phyloP scores from a whole-genome alignment of 2,797 vertebrate species.

The Rhynchotus rufescens region DNA sequence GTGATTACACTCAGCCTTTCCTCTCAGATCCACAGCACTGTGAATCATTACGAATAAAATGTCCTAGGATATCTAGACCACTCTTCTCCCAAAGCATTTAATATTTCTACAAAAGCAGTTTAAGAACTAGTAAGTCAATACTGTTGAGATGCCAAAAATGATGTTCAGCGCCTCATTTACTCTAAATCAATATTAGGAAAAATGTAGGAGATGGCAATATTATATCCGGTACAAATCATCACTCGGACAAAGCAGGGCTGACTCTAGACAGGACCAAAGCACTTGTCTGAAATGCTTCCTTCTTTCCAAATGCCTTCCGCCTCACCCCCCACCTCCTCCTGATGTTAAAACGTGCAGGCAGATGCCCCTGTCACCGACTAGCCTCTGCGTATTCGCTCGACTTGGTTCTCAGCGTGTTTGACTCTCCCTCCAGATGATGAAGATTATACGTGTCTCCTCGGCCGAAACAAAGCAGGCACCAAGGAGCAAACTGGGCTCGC shows the following conservation, averaged over 20 bases:
- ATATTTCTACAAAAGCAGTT: not conserved
- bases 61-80: not conserved
- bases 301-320: not conserved
- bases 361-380: conserved; percentile 52
- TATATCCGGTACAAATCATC: conserved; percentile 24
- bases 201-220: not conserved
- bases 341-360: conserved; percentile 45
- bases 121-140: not conserved
- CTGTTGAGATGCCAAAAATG: not conserved
- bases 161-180: conserved; percentile 21
- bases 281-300: conserved; percentile 42
- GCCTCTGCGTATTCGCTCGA: not conserved
- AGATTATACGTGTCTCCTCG: conserved; percentile 24
- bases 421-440: conserved; percentile 34
- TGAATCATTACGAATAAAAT: not conserved
- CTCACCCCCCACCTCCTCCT: not conserved
- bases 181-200: conserved; percentile 18
- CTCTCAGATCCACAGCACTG: not conserved
- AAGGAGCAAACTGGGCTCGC: conserved; percentile 5
- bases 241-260: not conserved
- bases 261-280: conserved; percentile 19
- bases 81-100: not conserved
- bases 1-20: not conserved
- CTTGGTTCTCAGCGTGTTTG: not conserved
- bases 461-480: conserved; percentile 59